Evolutionary conservation across 2,888 invertebrate genomes (phyloP).

Genomic region (Parapristionchus giblindavisi): DNA sequence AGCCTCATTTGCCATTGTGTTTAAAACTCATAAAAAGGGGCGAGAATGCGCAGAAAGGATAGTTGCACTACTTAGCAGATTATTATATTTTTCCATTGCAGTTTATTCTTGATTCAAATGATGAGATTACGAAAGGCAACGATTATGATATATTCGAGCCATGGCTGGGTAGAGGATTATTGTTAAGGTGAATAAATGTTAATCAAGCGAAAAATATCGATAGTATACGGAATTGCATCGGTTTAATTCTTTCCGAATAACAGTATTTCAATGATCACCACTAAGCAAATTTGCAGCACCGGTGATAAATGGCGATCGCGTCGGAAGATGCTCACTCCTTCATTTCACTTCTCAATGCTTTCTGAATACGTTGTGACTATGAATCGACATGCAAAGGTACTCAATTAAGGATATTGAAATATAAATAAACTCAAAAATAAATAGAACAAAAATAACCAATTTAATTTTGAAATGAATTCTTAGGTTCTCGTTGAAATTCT

Average conservation of each 20-base stretch:
- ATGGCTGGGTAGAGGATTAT: conserved; percentile 72
- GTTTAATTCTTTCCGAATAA: background rate
- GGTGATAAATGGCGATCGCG: conserved; percentile 30
- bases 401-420: background rate
- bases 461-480: no score
- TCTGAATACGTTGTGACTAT: conserved; percentile 3
- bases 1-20: background rate
- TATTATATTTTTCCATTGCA: conserved; percentile 23
- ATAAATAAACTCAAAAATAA: background rate
- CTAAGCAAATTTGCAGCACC: background rate
- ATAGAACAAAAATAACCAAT: no score
- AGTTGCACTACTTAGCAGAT: no score
- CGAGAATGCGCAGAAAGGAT: no score
- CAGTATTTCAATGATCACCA: background rate
- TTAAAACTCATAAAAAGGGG: background rate
- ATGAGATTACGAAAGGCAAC: conserved; percentile 69
- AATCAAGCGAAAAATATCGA: background rate
- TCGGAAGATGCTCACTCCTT: conserved; percentile 26
- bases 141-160: conserved; percentile 71
- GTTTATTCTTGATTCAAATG: conserved; percentile 64
- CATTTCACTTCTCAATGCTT: conserved; percentile 20
- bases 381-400: conserved; percentile 33
- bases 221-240: background rate
- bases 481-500: conserved; percentile 17
- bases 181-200: conserved; percentile 56